These are phyloP conservation scores for Serilophus lunatus DNA, from an alignment of 2,113 vertebrate species.

Conservation along the genomic window DNA sequence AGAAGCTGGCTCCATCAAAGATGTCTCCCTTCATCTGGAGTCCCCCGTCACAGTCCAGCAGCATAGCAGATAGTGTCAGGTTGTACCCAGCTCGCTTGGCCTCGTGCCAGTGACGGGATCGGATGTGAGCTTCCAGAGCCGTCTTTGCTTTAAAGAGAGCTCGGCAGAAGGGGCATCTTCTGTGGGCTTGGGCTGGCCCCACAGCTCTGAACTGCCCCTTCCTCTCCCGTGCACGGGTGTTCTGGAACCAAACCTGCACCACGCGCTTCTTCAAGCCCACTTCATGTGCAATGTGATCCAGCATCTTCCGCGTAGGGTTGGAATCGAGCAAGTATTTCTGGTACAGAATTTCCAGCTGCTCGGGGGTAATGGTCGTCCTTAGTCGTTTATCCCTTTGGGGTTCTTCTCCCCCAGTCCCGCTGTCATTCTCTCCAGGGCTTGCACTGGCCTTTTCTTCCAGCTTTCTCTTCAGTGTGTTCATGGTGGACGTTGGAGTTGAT, in stretches of 20 bases:
- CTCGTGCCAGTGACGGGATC: constrained; percentile 98
- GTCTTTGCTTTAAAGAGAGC: constrained; percentile 99
- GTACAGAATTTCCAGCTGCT: constrained; percentile 96
- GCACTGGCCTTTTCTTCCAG: constrained; percentile 95
- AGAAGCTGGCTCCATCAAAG: constrained; percentile 85
- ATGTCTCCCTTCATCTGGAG: constrained; percentile 91
- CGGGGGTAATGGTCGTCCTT: constrained; percentile 97
- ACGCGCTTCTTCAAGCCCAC: constrained; percentile 98
- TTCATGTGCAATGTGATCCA: constrained; percentile 98
- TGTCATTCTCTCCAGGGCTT: constrained; percentile 96
- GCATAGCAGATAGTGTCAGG: constrained; percentile 87
- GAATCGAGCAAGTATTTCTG: constrained; percentile 98
- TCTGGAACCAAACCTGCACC: constrained; percentile 99
- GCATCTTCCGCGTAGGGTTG: constrained; percentile 97
- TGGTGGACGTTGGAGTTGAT: constrained; percentile 91
- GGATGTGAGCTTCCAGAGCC: constrained; percentile 95
- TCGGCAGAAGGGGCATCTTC: constrained; percentile 95
- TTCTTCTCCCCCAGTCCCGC: constrained; percentile 92
- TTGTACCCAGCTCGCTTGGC: constrained; percentile 98
- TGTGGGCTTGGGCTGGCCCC: constrained; percentile 94
- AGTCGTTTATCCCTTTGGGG: constrained; percentile 96
- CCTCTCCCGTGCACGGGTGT: constrained; percentile 93
- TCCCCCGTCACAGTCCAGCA: constrained; percentile 88
- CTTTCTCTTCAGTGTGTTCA: constrained; percentile 97
- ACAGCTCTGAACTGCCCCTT: constrained; percentile 98